Evolutionary conservation across 2,113 vertebrate species (phyloP).

Genomic region (Saccopteryx leptura): DNA sequence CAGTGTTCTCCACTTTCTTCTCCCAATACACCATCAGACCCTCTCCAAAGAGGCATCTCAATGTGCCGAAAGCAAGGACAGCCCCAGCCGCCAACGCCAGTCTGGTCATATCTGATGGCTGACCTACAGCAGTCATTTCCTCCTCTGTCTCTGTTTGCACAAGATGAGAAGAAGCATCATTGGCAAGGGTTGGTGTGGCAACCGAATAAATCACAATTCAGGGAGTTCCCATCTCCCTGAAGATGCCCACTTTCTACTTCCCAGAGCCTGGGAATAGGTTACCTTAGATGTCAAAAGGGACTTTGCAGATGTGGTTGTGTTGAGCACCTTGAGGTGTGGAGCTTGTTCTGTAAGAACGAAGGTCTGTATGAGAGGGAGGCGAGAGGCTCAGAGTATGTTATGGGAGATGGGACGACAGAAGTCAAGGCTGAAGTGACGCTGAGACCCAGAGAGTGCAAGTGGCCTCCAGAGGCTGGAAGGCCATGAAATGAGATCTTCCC

Average conservation of each 20-base stretch:
- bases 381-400: not conserved
- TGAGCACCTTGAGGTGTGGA: not conserved
- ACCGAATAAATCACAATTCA: not conserved
- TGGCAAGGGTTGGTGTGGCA: not conserved
- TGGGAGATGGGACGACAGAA: accelerated
- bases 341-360: not conserved
- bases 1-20: too few relatives aligned
- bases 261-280: not conserved
- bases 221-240: too few relatives aligned
- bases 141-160: not conserved
- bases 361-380: not conserved
- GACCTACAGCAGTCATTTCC: not conserved
- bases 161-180: not conserved
- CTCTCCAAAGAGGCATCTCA: not conserved
- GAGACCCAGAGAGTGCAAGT: not conserved
- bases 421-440: not conserved
- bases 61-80: not conserved
- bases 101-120: not conserved
- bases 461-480: not conserved
- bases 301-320: not conserved
- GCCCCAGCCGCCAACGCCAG: not conserved
- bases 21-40: not conserved
- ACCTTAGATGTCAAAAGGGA: not conserved
- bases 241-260: not conserved
- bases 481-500: not conserved